Conservation (phyloP, 2,797 vertebrate genomes). For the Somateria mollissima region DNA sequence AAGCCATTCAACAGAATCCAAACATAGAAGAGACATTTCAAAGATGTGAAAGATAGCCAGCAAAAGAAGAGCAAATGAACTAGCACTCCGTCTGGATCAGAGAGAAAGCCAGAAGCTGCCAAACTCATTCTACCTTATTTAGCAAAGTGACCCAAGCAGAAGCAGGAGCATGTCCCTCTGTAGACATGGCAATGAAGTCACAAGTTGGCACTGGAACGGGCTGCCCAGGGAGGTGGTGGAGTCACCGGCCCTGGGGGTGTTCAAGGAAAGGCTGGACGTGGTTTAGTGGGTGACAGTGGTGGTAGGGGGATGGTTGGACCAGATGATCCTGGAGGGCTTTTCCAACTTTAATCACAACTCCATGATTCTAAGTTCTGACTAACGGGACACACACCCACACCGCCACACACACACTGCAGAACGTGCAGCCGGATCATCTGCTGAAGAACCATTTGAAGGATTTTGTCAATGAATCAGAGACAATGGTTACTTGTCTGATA, state of each 20-base stretch:
- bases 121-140: neutral
- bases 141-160: neutral
- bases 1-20: neutral
- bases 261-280: too few relatives aligned
- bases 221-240: too few relatives aligned
- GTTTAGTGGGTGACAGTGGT: too few relatives aligned
- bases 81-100: neutral
- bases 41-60: neutral
- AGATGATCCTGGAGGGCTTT: too few relatives aligned
- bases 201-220: neutral
- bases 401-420: neutral
- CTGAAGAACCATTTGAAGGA: neutral
- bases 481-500: neutral
- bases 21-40: neutral
- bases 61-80: neutral
- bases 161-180: rapidly evolving
- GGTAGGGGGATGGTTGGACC: too few relatives aligned
- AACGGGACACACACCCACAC: rapidly evolving
- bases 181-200: neutral
- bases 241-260: too few relatives aligned
- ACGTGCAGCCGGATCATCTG: neutral
- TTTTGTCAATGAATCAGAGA: neutral
- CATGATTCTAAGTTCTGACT: neutral
- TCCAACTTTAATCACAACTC: too few relatives aligned
- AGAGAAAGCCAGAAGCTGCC: neutral